These are phyloP conservation scores for Macrobrachium rosenbergii DNA, from an alignment of 1,140 invertebrate genomes.

Conservation along the genomic window DNA sequence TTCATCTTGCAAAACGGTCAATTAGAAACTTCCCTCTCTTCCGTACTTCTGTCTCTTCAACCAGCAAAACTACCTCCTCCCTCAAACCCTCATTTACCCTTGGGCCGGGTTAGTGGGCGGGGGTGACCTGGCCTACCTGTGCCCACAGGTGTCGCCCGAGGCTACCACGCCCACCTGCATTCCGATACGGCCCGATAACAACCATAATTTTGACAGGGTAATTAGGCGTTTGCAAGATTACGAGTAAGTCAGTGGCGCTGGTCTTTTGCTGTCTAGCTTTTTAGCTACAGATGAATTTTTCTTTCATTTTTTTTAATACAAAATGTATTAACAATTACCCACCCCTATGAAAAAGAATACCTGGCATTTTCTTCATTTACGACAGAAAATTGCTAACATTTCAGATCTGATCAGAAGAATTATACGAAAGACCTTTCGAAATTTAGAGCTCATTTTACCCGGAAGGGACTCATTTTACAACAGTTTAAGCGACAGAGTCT, in stretches of 20 bases:
- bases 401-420: background rate
- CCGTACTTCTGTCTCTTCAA: no score
- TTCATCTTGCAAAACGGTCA: no score
- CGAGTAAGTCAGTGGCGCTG: conserved; percentile 14
- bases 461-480: no score
- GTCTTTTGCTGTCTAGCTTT: background rate
- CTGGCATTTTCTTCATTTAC: no score
- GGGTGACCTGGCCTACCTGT: conserved; percentile 52
- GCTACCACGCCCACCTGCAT: conserved; percentile 54
- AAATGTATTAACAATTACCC: no score
- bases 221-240: conserved; percentile 47
- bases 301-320: background rate
- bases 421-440: background rate
- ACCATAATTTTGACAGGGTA: conserved; percentile 47
- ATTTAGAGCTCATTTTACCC: background rate
- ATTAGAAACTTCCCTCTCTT: conserved; percentile 2
- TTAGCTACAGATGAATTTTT: background rate
- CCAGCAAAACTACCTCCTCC: background rate
- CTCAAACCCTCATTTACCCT: conserved; percentile 7
- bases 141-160: conserved; percentile 43
- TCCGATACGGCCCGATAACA: conserved; percentile 59
- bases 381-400: background rate
- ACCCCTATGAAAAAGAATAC: no score
- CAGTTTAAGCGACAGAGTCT: background rate
- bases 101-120: conserved; percentile 32